These are phyloP conservation scores for Malurus splendens DNA, from an alignment of 2,797 vertebrate genomes.

Conservation along the genomic window DNA sequence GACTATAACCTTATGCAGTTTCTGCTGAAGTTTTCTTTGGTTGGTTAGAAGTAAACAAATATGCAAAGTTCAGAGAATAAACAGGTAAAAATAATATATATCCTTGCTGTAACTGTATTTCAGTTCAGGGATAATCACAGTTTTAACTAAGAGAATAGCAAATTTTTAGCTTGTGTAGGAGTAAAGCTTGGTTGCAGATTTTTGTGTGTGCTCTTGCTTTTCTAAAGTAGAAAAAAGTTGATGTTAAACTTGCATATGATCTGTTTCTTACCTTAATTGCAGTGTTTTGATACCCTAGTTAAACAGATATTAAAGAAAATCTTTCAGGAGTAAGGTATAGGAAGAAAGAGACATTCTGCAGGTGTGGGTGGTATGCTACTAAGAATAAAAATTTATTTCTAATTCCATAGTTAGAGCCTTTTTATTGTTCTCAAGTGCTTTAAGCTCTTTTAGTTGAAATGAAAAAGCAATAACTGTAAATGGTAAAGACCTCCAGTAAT, in stretches of 20 bases:
- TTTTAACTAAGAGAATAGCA: background rate
- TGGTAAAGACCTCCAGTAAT: background rate
- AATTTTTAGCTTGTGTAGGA: conserved; percentile 20
- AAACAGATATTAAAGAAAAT: background rate
- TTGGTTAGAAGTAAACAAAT: background rate
- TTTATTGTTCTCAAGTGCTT: conserved; percentile 7
- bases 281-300: conserved; percentile 1
- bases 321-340: background rate
- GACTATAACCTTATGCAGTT: background rate
- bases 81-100: background rate
- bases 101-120: background rate
- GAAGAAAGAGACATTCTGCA: background rate
- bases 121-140: background rate
- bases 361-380: conserved; percentile 8
- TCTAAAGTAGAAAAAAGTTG: conserved; percentile 14
- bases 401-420: background rate
- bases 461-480: conserved; percentile 8
- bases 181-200: background rate
- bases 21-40: background rate
- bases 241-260: conserved; percentile 21
- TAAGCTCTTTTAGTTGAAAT: conserved; percentile 2
- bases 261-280: conserved; percentile 13
- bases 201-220: conserved; percentile 17
- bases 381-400: conserved; percentile 20
- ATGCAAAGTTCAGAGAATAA: background rate